Evolutionary conservation across 2,113 vertebrate genomes (phyloP).

Genomic region (Falco punctatus): DNA sequence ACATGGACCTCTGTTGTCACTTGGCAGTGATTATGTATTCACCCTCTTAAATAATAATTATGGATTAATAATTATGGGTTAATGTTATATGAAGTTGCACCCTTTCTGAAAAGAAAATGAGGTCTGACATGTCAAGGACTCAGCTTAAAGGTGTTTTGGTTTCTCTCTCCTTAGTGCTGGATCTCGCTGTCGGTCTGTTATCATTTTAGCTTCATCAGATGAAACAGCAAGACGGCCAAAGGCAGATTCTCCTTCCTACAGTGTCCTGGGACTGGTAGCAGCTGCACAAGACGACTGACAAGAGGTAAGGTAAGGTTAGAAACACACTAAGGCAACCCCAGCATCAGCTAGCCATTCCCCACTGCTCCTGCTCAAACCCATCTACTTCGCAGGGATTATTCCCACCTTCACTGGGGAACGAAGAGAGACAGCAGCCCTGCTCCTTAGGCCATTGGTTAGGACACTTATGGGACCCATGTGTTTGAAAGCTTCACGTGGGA

Average conservation of each 20-base stretch:
- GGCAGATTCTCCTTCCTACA: not conserved
- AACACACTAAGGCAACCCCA: not conserved
- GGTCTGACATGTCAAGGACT: not conserved
- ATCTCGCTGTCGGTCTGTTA: conserved; percentile 4
- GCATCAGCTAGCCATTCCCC: not conserved
- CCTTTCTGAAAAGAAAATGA: conserved; percentile 2
- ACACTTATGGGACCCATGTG: not conserved
- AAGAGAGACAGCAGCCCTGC: not conserved
- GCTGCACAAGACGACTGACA: not conserved
- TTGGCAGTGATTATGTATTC: not conserved
- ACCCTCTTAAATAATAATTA: conserved; percentile 28
- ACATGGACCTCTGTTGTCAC: not conserved
- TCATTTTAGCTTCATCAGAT: not conserved
- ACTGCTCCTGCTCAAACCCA: not conserved
- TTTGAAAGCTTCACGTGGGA: not conserved
- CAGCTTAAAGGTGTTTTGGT: conserved; percentile 18
- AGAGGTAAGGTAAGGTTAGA: not conserved
- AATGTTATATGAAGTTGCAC: not conserved
- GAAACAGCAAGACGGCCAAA: not conserved
- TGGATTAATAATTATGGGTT: not conserved
- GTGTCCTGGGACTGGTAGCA: not conserved
- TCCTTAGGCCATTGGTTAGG: not conserved
- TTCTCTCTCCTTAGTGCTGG: not conserved
- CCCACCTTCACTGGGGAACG: not conserved
- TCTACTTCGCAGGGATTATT: not conserved